These are phyloP conservation scores for Bicyclus anynana DNA, from an alignment of 1,140 invertebrate genomes.

Conservation along the genomic window DNA sequence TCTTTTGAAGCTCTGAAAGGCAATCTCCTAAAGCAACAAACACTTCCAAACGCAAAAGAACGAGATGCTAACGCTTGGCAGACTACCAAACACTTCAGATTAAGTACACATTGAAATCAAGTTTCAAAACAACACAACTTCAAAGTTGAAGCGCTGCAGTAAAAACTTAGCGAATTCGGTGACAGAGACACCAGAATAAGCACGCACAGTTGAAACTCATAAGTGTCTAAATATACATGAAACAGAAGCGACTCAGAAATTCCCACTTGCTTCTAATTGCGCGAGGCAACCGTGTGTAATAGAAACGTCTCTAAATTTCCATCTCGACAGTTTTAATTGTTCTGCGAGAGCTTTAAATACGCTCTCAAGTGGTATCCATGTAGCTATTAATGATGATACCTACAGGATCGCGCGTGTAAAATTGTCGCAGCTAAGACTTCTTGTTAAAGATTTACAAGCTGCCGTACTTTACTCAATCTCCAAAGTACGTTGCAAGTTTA, in stretches of 20 bases:
- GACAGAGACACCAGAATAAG: conserved; percentile 21
- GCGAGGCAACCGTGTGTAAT: conserved; percentile 45
- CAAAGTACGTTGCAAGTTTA: conserved; percentile 29
- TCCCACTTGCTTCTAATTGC: conserved; percentile 46
- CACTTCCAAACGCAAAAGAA: conserved; percentile 8
- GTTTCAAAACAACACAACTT: conserved; percentile 18
- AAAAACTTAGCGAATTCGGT: conserved; percentile 29
- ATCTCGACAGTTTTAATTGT: conserved; percentile 64
- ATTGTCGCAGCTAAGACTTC: conserved; percentile 48
- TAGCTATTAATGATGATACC: conserved; percentile 53
- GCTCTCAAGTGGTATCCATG: conserved; percentile 49
- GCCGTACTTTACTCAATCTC: conserved; percentile 28
- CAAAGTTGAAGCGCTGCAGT: conserved; percentile 17
- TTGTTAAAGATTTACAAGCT: conserved; percentile 44
- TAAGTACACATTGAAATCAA: conserved; percentile 18
- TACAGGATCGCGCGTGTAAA: conserved; percentile 44
- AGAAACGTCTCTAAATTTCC: conserved; percentile 55
- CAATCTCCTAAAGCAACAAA: conserved; percentile 18
- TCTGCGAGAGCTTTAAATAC: conserved; percentile 52
- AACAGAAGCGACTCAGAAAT: conserved; percentile 37
- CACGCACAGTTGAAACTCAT: conserved; percentile 33
- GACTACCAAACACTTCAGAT: conserved; percentile 18
- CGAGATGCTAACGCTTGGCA: conserved; percentile 16
- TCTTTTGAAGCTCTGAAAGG: conserved; percentile 7
- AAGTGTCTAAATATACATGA: conserved; percentile 50